Evolutionary conservation across 2,113 vertebrate genomes (phyloP).

Genomic region (Antechinus stuartii): DNA sequence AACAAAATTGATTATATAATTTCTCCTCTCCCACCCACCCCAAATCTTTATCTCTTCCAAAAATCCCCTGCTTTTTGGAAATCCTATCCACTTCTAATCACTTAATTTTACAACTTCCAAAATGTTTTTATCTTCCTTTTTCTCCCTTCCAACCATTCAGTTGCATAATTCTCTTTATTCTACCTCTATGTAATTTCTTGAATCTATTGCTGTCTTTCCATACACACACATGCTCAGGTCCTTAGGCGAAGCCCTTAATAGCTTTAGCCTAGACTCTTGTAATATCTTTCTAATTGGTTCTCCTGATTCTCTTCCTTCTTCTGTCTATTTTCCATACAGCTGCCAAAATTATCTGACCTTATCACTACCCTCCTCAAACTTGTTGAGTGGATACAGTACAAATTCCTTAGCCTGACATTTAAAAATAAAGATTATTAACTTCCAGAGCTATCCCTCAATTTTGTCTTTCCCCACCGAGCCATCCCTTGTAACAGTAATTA

Average conservation of each 20-base stretch:
- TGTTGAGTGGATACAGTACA: neutral
- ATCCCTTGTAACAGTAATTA: neutral
- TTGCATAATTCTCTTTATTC: neutral
- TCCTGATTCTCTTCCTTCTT: neutral
- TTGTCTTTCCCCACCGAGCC: neutral
- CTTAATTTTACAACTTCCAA: neutral
- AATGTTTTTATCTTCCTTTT: neutral
- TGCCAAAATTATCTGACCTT: neutral
- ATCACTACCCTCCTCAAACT: neutral
- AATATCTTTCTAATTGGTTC: neutral
- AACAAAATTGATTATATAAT: neutral
- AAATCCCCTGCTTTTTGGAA: neutral
- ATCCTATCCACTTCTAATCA: neutral
- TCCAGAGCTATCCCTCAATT: neutral
- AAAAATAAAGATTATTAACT: neutral
- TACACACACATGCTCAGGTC: neutral
- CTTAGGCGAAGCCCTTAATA: neutral
- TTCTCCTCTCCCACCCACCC: neutral
- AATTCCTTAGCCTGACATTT: neutral
- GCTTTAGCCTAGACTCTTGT: neutral
- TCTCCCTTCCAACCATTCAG: neutral
- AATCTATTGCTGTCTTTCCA: neutral
- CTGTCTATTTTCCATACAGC: neutral
- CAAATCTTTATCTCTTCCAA: neutral
- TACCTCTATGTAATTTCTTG: neutral